Base-by-base conservation (phyloP, 2,113 vertebrate genomes). In the Caloenas nicobarica region DNA sequence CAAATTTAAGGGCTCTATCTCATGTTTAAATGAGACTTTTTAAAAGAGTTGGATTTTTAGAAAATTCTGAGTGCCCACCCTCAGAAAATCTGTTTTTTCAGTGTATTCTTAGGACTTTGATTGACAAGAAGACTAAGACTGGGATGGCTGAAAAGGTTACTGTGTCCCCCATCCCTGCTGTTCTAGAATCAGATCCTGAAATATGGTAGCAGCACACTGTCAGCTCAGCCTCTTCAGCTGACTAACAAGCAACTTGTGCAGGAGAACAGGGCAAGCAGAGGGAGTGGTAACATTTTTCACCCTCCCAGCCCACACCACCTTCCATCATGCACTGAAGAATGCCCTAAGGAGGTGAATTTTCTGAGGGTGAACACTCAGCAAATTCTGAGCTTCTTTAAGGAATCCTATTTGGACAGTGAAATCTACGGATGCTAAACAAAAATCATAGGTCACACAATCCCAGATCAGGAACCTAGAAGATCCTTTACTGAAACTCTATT, bases 71-170 rank as follows among this genome's bases (percentile, higher is more conserved):
- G 36, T 22, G 11, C 80, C 82, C 91, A 86, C 95, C 95, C 86
- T 92, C 92, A 74, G 76, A 96, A 96, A 97, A 96, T 93, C 91
- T 96, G 96, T 7, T 90, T 94, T 92, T 93, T 9, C 23, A 42
- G 64, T 70, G 22, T 94, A 91, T 95, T 96, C 91, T 92, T 93
- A 78, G 83, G 68, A 16, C 21, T 84, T 96, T 96, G 96, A 96
- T 84, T 97, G 95, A 95, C 92, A 94, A 93, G 86, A 76, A 83
- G 50, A 76, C 83, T 95, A 94, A 78, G 91, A 84, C 38, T 81
- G 51, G 23, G 12, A 48, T 70, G 42, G 22, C 34, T 93, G 71
- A 54, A 94, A 97, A 94, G 76, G 68, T 88, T 95, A 78, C 7
- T 4, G 7, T 88, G 72, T 90, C 21, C 88, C 82, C 70, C 71